Percentiles rank a stretch among this genome's conserved stretches.
Evolutionary conservation across 30 jellyfish, hydroid and myxozoan species (phyloP).

Genomic region (Pelagia noctiluca): DNA sequence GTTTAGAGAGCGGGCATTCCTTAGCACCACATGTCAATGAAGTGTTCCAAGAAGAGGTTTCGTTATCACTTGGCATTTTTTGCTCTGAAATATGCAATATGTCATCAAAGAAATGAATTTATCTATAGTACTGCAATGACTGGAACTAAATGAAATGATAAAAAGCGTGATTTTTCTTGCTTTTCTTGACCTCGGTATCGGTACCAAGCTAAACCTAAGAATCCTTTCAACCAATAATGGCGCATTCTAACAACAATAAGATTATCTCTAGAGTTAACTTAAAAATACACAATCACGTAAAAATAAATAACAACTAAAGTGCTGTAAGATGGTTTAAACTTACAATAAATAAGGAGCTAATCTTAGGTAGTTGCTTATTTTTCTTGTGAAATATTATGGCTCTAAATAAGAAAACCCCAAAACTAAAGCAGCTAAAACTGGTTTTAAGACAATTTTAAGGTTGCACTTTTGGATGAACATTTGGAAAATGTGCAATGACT

Average conservation of each 20-base stretch:
- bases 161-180: too few relatives aligned
- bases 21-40: slow-evolving; percentile 42
- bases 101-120: background rate
- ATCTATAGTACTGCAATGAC: background rate
- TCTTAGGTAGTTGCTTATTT: too few relatives aligned
- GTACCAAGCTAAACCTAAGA: background rate
- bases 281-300: too few relatives aligned
- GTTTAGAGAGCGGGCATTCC: slow-evolving; percentile 37
- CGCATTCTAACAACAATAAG: background rate
- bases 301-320: too few relatives aligned
- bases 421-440: too few relatives aligned
- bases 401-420: too few relatives aligned
- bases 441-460: background rate
- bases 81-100: background rate
- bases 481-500: background rate
- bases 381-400: too few relatives aligned
- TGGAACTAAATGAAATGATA: too few relatives aligned
- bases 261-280: too few relatives aligned
- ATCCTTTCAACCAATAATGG: background rate
- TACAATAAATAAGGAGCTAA: too few relatives aligned
- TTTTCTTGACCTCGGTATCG: too few relatives aligned
- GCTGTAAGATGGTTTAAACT: too few relatives aligned
- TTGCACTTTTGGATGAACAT: background rate
- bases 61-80: background rate
- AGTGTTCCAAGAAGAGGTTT: background rate